Base-by-base conservation (phyloP, 2,113 vertebrate species). In the Silurus meridionalis region DNA sequence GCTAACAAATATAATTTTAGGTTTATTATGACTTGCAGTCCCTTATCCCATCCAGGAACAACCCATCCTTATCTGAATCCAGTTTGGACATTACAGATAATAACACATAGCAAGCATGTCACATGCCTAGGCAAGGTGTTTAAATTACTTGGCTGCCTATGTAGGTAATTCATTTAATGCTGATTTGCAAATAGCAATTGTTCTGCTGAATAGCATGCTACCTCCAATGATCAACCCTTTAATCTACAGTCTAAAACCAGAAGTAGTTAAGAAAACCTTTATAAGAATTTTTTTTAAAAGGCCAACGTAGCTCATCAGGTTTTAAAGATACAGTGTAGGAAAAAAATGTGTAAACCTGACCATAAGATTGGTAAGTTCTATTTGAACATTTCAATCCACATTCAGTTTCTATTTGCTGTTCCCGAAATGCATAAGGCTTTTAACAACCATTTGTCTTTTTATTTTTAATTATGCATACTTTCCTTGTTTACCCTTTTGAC, bases 161-260 rank as follows among this genome's bases (percentile, higher is more conserved):
- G 17, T 21, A 89, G 19, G 90, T 90, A 58, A 1, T 90, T 0
- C 1, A 0, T 88, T 83, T 87, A 90, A 88, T 75, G 25, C 88
- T 23, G 91, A 92, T 87, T 3, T 92, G 6, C 93, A 91, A 2
- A 93, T 94, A 82, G 57, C 89, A 19, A 10, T 95, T 6, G 71
- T 92, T 57, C 19, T 95, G 89, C 25, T 93, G 77, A 94, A 95
- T 83, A 94, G 94, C 88, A 71, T 95, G 28, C 28, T 94, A 0
- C 94, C 94, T 28, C 89, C 94, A 46, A 87, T 84, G 60, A 83
- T 94, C 10, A 95, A 95, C 86, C 94, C 94, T n/a, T 0, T 93
- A 3, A 93, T 95, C 52, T 95, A 94, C 25, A 93, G 92, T 87
- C 91, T 95, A 4, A 94, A 92, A 89, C 94, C 93, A 21, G 88